phyloP scores from a whole-genome alignment of 2,888 invertebrate species.

The Drosophila mimetica region DNA sequence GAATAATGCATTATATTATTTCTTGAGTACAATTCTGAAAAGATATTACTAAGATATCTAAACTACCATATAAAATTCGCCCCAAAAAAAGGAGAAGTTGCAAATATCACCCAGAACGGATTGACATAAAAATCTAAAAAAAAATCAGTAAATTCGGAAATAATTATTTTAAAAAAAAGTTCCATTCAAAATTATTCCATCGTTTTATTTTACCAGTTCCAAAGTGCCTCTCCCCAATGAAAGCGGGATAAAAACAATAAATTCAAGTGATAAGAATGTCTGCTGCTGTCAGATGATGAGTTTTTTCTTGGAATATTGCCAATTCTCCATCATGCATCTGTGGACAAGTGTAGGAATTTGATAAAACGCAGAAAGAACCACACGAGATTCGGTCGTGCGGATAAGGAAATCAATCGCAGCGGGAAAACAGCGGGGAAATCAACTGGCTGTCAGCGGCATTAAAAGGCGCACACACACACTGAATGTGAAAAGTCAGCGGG shows the following conservation, averaged over 20 bases:
- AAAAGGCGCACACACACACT: not conserved
- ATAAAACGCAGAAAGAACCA: conserved; percentile 31
- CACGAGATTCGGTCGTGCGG: conserved; percentile 15
- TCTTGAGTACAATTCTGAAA: too few relatives aligned
- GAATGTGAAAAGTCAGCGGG: conserved; percentile 36
- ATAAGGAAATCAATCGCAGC: conserved; percentile 52
- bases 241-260: not conserved
- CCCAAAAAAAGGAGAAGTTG: too few relatives aligned
- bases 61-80: too few relatives aligned
- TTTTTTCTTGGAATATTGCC: conserved; percentile 45
- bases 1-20: not conserved
- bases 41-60: too few relatives aligned
- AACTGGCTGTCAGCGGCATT: conserved; percentile 16
- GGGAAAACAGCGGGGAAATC: conserved; percentile 14
- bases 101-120: too few relatives aligned
- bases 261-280: conserved; percentile 31
- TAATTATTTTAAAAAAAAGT: too few relatives aligned
- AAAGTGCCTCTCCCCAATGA: too few relatives aligned
- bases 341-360: conserved; percentile 21
- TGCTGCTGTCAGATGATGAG: conserved; percentile 25
- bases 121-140: too few relatives aligned
- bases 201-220: too few relatives aligned
- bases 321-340: conserved; percentile 1
- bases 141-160: too few relatives aligned
- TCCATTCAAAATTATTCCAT: too few relatives aligned